Percentiles rank a stretch among this genome's conserved stretches.
Conservation (phyloP, 2,797 vertebrate genomes). For the Helicolenus hilgendorfi region DNA sequence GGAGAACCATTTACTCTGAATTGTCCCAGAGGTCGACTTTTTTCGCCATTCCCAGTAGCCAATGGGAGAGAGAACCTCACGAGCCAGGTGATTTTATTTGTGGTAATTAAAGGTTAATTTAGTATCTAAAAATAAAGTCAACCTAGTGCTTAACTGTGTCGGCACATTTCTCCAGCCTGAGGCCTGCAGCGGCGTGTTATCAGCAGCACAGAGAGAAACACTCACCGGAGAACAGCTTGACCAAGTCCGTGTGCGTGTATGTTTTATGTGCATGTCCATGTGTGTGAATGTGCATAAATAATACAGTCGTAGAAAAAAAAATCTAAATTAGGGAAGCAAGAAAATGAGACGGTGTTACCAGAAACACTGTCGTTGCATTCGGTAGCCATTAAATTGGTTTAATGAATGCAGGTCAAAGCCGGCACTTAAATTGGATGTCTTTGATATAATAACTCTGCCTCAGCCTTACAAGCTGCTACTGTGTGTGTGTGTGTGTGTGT, state of each 20-base stretch:
- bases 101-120: constrained; percentile 74
- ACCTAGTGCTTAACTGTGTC: constrained; percentile 30
- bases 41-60: constrained; percentile 40
- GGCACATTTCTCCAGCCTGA: constrained; percentile 47
- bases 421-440: constrained; percentile 50
- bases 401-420: constrained; percentile 55
- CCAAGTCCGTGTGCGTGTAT: neutral
- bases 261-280: neutral
- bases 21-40: constrained; percentile 49
- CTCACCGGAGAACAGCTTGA: constrained; percentile 1
- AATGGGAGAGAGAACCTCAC: constrained; percentile 17
- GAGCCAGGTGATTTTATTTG: constrained; percentile 64
- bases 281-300: neutral
- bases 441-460: constrained; percentile 57
- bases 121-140: constrained; percentile 55
- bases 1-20: constrained; percentile 51
- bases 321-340: neutral
- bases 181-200: constrained; percentile 54
- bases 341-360: constrained; percentile 11
- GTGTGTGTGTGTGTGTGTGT: neutral
- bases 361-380: constrained; percentile 28
- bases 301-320: neutral
- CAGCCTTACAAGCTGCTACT: neutral
- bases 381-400: constrained; percentile 41
- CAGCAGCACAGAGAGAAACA: constrained; percentile 23